Conservation (phyloP, 2,888 invertebrate genomes). For the Lycophotia porphyrea region DNA sequence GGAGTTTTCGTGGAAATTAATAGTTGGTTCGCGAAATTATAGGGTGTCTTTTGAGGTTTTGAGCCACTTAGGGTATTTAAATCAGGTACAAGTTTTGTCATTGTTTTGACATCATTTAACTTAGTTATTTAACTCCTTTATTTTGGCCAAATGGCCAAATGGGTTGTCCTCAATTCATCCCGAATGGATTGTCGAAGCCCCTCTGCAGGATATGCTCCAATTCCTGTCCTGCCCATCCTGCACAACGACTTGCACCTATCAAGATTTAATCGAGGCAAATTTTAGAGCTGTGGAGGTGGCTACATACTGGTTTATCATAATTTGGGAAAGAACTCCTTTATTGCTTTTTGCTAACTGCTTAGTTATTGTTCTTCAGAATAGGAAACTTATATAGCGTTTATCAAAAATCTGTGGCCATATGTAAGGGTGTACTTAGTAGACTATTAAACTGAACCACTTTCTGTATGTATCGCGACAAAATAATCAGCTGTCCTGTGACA, state of each 20-base stretch:
- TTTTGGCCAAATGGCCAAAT: too few relatives aligned
- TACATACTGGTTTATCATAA: too few relatives aligned
- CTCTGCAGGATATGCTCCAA: too few relatives aligned
- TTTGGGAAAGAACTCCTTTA: too few relatives aligned
- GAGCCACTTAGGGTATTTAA: background rate
- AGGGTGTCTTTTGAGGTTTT: slow-evolving; percentile 10
- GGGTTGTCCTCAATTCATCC: too few relatives aligned
- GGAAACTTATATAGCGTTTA: background rate
- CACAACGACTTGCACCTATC: too few relatives aligned
- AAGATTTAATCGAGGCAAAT: too few relatives aligned
- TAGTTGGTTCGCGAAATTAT: slow-evolving; percentile 23
- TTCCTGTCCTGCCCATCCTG: too few relatives aligned
- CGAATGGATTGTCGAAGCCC: too few relatives aligned
- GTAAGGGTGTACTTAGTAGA: background rate
- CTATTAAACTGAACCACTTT: background rate
- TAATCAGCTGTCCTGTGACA: background rate
- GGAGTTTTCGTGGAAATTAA: slow-evolving; percentile 33
- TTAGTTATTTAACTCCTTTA: background rate
- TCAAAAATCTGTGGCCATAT: background rate
- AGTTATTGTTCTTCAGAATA: background rate
- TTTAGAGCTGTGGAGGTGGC: too few relatives aligned
- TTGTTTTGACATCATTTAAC: background rate
- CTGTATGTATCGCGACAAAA: background rate
- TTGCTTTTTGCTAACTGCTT: background rate
- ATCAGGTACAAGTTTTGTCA: background rate